phyloP scores from a whole-genome alignment of 2,113 vertebrate species.

The Neodontobutis hainanensis region DNA sequence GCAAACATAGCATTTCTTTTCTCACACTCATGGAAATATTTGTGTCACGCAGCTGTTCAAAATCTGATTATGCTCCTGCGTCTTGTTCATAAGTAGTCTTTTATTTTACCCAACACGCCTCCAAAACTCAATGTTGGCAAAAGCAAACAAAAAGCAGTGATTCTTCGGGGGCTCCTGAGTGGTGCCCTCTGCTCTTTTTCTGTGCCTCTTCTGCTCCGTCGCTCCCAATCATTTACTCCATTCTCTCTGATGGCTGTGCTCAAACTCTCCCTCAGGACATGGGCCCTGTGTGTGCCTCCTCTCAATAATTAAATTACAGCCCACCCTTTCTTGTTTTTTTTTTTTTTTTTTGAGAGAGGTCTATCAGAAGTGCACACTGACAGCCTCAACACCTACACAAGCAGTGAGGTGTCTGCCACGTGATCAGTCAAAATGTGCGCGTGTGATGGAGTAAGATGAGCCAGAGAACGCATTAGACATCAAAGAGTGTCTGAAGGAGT shows the following conservation, averaged over 20 bases:
- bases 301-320: slow-evolving; percentile 54
- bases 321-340: slow-evolving; percentile 30
- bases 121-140: slow-evolving; percentile 25
- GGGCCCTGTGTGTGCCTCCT: slow-evolving; percentile 18
- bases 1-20: slow-evolving; percentile 3
- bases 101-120: slow-evolving; percentile 12
- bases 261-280: slow-evolving; percentile 56
- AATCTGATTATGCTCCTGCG: slow-evolving; percentile 19
- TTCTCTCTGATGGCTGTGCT: slow-evolving; percentile 48
- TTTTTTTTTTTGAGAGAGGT: slow-evolving; percentile 47
- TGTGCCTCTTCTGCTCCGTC: slow-evolving; percentile 66
- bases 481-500: background rate
- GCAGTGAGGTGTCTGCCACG: slow-evolving; percentile 35
- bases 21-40: slow-evolving; percentile 7
- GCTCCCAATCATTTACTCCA: slow-evolving; percentile 64
- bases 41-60: slow-evolving; percentile 14
- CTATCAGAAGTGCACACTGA: slow-evolving; percentile 41
- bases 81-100: slow-evolving; percentile 5
- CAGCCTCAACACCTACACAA: slow-evolving; percentile 52
- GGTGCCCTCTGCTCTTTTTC: slow-evolving; percentile 64
- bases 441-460: slow-evolving; percentile 13
- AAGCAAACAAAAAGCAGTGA: slow-evolving; percentile 44
- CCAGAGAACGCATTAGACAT: slow-evolving; percentile 21
- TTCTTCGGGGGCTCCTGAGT: slow-evolving; percentile 51
- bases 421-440: slow-evolving; percentile 40